A percentile compares a stretch with the other conserved stretches of the same genome.
These are phyloP conservation scores for Plestiodon gilberti DNA, from an alignment of 2,113 vertebrate genomes.

Conservation along the genomic window DNA sequence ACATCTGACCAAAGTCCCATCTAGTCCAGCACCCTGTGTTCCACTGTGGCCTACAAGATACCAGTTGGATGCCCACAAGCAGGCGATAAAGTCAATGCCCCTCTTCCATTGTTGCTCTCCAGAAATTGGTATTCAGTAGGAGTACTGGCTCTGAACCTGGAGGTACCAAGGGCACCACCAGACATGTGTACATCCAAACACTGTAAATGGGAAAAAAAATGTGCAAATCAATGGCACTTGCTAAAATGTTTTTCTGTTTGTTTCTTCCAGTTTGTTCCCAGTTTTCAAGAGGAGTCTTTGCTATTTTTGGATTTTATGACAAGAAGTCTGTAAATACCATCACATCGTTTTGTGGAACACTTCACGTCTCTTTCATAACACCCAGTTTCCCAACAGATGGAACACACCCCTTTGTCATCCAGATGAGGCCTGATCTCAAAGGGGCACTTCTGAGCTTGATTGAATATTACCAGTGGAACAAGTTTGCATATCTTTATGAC, in stretches of 20 bases:
- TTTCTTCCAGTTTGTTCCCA: conserved; percentile 92
- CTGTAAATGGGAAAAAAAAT: neutral
- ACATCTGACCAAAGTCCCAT: too few species aligned
- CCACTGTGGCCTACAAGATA: too few species aligned
- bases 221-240: neutral
- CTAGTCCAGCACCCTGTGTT: too few species aligned
- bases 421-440: conserved; percentile 98
- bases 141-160: too few species aligned
- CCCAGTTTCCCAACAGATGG: conserved; percentile 98
- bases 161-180: too few species aligned
- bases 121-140: too few species aligned
- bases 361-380: conserved; percentile 98
- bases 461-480: conserved; percentile 99
- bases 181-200: neutral
- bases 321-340: conserved; percentile 99
- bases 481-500: conserved; percentile 98
- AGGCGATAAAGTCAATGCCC: too few species aligned
- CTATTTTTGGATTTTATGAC: conserved; percentile 99
- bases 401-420: conserved; percentile 96
- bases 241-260: conserved; percentile 43
- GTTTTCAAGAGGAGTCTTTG: conserved; percentile 99
- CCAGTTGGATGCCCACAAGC: too few species aligned
- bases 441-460: conserved; percentile 97
- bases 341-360: conserved; percentile 97
- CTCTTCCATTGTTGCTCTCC: too few species aligned